Base-by-base conservation (phyloP, 2,888 invertebrate genomes). In the Antitype chi region DNA sequence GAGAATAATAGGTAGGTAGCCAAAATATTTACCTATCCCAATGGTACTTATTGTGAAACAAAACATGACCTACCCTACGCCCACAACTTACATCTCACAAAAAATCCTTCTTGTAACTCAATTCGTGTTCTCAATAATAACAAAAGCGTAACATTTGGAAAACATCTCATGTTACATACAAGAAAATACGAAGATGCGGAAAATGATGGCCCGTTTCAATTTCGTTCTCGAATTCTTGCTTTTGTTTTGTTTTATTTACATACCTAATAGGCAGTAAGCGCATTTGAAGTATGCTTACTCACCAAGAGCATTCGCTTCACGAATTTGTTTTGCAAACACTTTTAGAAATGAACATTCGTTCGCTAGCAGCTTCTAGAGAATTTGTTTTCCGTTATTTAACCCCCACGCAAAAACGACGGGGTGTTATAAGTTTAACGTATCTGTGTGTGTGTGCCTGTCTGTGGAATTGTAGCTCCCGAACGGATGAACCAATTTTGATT, bases 71-170 rank as follows among this genome's bases (percentile, higher is more conserved):
- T 62, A 63, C 23, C 43, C n/a, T 53, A 47, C n/a, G 20, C 43
- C 47, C 5, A 47, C 55, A 64, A 52, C 53, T 55, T 25, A 23
- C 20, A 43, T 32, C 11, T n/a, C 15, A 17, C n/a, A 32, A 9
- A 38, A 66, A 59, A 17, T 13, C 15, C 66, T 63, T 28, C 17
- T 28, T 38, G 66, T 70, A 57, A 66, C 43, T 28, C 13, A 53
- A 76, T 17, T 9, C 68, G 32, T 59, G 32, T 73, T 74, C 74
- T 69, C 69, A 64, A 69, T 59, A 64, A 66, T 55, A 71, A 72
- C 55, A 71, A 28, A 62, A 57, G 64, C 15, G 23, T 74, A 86
- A 80, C 63, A 80, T 76, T 75, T 76, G 74, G 68, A 64, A 69
- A 85, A 79, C 59, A 75, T 28, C 60, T 82, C 80, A 13, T 13